These are phyloP conservation scores for Globia sparganii DNA, from an alignment of 2,888 invertebrate species.

Conservation along the genomic window DNA sequence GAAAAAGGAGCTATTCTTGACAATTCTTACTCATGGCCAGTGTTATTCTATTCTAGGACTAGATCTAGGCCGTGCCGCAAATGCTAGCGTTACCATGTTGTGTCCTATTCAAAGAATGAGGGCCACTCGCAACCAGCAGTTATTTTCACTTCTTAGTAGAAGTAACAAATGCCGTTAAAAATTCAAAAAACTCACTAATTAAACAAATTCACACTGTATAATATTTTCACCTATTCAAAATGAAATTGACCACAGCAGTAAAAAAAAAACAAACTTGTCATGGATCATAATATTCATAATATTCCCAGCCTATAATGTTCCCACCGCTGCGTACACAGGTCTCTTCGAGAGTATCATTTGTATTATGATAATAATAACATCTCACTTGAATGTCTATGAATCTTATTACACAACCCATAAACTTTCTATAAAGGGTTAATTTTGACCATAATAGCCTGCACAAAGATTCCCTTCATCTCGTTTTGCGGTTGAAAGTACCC, in stretches of 20 bases:
- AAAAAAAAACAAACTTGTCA: too few relatives aligned
- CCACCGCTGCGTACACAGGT: too few relatives aligned
- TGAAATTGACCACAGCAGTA: conserved; percentile 6
- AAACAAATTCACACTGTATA: conserved; percentile 52
- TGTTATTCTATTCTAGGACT: neutral
- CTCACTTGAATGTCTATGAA: neutral
- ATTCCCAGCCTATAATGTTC: too few relatives aligned
- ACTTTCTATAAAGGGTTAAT: conserved; percentile 32
- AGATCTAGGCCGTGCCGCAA: neutral
- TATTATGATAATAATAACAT: neutral
- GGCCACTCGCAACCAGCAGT: too few relatives aligned
- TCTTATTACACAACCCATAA: conserved; percentile 55
- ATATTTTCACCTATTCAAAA: conserved; percentile 11
- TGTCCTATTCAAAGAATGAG: too few relatives aligned
- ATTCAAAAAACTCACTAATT: conserved; percentile 23
- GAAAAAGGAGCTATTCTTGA: neutral
- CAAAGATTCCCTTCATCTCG: neutral
- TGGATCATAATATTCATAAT: too few relatives aligned
- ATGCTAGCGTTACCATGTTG: too few relatives aligned
- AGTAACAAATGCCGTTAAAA: neutral
- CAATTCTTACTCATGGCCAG: neutral
- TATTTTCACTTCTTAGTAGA: neutral
- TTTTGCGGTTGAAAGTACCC: conserved; percentile 31
- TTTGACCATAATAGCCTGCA: conserved; percentile 14
- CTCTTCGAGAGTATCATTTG: too few relatives aligned